Conservation (phyloP, 2,797 vertebrate genomes). For the Numenius phaeopus region DNA sequence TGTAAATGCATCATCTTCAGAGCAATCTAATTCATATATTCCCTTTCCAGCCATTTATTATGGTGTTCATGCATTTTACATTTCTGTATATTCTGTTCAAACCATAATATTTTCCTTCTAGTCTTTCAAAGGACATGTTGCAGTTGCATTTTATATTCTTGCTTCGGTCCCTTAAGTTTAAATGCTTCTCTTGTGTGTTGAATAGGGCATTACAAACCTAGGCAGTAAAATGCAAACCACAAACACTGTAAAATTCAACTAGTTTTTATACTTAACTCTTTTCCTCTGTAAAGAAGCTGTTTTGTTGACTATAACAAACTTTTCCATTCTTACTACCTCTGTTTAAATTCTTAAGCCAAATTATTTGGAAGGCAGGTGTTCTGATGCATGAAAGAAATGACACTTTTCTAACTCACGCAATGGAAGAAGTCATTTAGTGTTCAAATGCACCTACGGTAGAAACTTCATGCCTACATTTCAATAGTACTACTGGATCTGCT, state of each 20-base stretch:
- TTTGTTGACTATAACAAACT: background rate
- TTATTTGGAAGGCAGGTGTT: background rate
- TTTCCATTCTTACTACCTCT: background rate
- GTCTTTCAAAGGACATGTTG: constrained; percentile 9
- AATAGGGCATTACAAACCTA: background rate
- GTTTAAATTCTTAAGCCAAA: background rate
- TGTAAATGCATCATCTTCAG: constrained; percentile 38
- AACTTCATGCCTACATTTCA: background rate
- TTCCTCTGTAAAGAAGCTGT: background rate
- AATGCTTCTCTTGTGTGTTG: background rate
- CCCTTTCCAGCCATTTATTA: constrained; percentile 27
- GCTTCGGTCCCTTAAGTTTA: background rate
- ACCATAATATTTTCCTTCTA: constrained; percentile 43
- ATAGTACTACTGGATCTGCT: background rate
- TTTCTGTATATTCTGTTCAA: constrained; percentile 23
- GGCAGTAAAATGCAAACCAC: background rate
- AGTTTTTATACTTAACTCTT: background rate
- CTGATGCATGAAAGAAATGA: background rate
- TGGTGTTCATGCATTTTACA: background rate
- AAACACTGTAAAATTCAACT: background rate
- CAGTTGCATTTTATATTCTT: constrained; percentile 18
- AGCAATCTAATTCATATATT: constrained; percentile 43
- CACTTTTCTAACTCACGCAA: background rate
- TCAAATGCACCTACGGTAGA: background rate
- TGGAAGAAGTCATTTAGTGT: background rate